Conservation (phyloP, 2,113 vertebrate genomes). For the Carlito syrichta region DNA sequence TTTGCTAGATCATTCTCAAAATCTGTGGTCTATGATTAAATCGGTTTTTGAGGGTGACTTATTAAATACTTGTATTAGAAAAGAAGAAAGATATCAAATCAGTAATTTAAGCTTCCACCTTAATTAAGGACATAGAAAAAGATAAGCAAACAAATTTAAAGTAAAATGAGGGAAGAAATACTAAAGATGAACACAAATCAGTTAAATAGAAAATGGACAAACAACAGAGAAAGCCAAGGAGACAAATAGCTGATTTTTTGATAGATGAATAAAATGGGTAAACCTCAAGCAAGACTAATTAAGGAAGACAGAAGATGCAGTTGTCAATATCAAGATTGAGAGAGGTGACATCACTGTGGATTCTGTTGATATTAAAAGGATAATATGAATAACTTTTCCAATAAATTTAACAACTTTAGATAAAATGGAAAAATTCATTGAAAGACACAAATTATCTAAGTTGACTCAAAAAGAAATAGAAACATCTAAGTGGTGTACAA, state of each 20-base stretch:
- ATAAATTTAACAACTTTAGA: background rate
- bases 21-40: background rate
- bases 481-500: background rate
- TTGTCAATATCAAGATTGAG: background rate
- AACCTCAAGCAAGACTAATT: background rate
- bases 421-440: constrained; percentile 1
- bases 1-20: background rate
- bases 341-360: background rate
- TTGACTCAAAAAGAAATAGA: background rate
- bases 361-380: background rate
- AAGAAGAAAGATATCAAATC: background rate
- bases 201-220: background rate
- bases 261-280: constrained; percentile 3
- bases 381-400: background rate
- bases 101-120: background rate
- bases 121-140: background rate
- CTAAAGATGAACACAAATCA: background rate
- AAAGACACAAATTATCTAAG: background rate
- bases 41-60: background rate
- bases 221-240: background rate
- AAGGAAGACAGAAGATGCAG: background rate
- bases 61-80: background rate
- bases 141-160: background rate
- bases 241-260: background rate
- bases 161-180: constrained; percentile 20